phyloP scores from a whole-genome alignment of 2,113 vertebrate species.

The Neofelis nebulosa region DNA sequence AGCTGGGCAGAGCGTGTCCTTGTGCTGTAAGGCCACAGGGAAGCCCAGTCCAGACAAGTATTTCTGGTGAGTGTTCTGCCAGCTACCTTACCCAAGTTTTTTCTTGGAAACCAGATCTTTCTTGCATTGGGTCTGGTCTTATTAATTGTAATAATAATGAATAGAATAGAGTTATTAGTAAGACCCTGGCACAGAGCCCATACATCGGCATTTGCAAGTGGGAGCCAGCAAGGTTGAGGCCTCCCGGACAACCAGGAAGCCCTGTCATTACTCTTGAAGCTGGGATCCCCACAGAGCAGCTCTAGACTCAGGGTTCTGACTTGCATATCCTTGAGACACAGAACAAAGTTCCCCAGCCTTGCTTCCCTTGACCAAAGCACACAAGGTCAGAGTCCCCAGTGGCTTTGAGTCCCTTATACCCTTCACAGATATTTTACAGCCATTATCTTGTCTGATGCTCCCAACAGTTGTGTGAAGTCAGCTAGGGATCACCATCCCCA shows the following conservation, averaged over 20 bases:
- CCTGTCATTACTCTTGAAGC: neutral
- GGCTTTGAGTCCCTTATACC: neutral
- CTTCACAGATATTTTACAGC: neutral
- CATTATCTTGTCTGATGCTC: neutral
- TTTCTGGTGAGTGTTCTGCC: slow-evolving; percentile 89
- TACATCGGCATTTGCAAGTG: neutral
- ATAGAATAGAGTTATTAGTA: neutral
- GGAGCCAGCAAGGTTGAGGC: neutral
- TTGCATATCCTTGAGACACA: neutral
- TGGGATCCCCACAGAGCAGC: neutral
- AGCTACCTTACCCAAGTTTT: neutral
- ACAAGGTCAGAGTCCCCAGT: neutral
- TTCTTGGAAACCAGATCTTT: neutral
- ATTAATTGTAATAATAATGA: neutral
- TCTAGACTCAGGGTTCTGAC: neutral
- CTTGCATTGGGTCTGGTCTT: neutral
- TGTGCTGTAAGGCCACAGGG: slow-evolving; percentile 94
- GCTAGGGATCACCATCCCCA: neutral
- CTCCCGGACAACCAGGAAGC: neutral
- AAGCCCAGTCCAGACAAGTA: slow-evolving; percentile 90
- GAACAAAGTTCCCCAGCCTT: neutral
- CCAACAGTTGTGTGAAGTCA: neutral
- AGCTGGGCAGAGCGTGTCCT: slow-evolving; percentile 90
- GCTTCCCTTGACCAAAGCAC: neutral
- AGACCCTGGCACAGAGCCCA: neutral